These are phyloP conservation scores for Bergia puertoricense DNA, from an alignment of 92 coral and sea anemone genomes.

Conservation along the genomic window DNA sequence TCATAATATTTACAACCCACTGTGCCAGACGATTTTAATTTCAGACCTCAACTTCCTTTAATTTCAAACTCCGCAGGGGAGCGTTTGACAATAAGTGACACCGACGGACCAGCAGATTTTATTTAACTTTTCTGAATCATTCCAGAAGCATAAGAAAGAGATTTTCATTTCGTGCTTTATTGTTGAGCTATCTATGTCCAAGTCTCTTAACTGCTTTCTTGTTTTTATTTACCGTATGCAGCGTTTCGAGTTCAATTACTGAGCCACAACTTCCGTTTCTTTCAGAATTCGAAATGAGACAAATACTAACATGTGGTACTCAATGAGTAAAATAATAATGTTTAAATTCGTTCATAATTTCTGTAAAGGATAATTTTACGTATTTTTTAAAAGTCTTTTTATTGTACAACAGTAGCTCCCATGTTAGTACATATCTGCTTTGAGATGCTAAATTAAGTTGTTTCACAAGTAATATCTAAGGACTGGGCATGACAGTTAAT, in stretches of 20 bases:
- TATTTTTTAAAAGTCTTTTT: not conserved
- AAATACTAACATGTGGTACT: not conserved
- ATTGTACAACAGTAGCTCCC: not conserved
- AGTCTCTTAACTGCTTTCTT: not conserved
- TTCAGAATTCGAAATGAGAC: not conserved
- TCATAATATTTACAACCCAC: slow-evolving; percentile 42
- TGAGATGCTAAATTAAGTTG: not conserved
- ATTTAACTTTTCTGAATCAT: slow-evolving; percentile 19
- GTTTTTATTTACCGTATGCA: not conserved
- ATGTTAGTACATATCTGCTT: not conserved
- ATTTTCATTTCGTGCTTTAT: not conserved
- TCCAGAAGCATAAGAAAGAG: not conserved
- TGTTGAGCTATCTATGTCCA: not conserved
- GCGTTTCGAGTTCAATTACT: not conserved
- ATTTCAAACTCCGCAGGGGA: slow-evolving; percentile 48
- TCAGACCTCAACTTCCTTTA: slow-evolving; percentile 48
- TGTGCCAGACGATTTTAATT: slow-evolving; percentile 48
- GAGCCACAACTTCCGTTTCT: slow-evolving; percentile 33
- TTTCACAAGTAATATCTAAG: not conserved
- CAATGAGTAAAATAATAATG: not conserved
- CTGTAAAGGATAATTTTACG: not conserved
- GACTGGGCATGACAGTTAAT: not conserved
- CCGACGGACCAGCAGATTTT: slow-evolving; percentile 31
- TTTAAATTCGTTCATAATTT: not conserved
- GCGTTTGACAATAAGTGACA: slow-evolving; percentile 20